Base-by-base conservation (phyloP, 2,113 vertebrate genomes). In the Rhinopithecus roxellana region DNA sequence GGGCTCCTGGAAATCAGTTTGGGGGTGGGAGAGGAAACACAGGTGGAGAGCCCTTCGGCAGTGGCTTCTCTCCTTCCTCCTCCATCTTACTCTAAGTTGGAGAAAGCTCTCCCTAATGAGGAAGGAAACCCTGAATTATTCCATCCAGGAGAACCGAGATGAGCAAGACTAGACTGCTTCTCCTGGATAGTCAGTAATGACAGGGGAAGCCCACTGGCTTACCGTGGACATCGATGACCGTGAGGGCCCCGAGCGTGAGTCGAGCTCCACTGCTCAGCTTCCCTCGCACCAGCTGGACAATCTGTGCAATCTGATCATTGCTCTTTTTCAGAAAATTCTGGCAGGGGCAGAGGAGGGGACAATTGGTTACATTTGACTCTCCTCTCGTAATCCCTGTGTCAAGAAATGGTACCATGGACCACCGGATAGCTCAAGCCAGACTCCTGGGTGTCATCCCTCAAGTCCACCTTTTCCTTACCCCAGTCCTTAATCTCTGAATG, bases 191-290 rank as follows among this genome's bases (percentile, higher is more conserved):
- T 38, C 17, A 25, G 72, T 18, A 20, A 48, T 1, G 3, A 30
- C 30, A 64, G 81, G 48, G 25, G 11, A 72, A 35, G 57, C 23
- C 82, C 30, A 86, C 35, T 32, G 35, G 11, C 88, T 99, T 98
- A 99, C 99, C 99, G 0, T 99, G 99, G 30, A 99, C 99, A 52
- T 99, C 99, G 4, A 99, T 99, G 96, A 99, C 99, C 0, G 98
- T 99, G 25, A 99, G 99, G 89, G 99, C 99, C 52, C 99, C 99
- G 0, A 99, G 99, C 35, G 99, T 99, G 98, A 99, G 98, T 45
- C 99, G 99, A 30, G 99, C 99, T 23, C 99, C 99, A 1, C 99
- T 98, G 69, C 99, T 97, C 95, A 99, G 99, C 95, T 99, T 99
- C 35, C 99, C 99, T 96, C 99, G 98, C 74, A 99, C 99, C 74